Evolutionary conservation across 2,113 vertebrate species (phyloP).

Genomic region (Oreochromis niloticus): DNA sequence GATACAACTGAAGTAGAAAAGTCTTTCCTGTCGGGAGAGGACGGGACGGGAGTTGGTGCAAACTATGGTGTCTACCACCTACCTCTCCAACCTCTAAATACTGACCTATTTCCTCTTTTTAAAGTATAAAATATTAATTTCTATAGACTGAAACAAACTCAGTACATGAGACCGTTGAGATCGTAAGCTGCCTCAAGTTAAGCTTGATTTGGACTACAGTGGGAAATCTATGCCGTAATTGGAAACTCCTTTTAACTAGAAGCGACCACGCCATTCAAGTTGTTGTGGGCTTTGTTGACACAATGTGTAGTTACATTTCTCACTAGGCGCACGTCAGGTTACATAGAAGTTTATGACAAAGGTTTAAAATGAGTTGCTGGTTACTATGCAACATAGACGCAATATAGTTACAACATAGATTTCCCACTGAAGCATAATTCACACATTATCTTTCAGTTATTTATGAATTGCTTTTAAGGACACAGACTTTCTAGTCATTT

Average conservation of each 20-base stretch:
- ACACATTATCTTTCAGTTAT: background rate
- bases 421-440: background rate
- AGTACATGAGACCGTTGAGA: rapidly evolving
- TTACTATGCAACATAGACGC: rapidly evolving
- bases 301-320: background rate
- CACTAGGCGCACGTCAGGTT: rapidly evolving
- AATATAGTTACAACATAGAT: background rate
- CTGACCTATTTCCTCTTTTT: background rate
- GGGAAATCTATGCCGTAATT: background rate
- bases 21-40: background rate
- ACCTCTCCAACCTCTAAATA: background rate
- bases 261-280: background rate
- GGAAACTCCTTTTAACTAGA: background rate
- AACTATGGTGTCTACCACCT: background rate
- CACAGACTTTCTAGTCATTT: background rate
- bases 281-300: background rate
- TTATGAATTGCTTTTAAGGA: background rate
- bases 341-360: background rate
- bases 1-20: background rate
- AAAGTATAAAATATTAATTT: background rate
- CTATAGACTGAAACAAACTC: background rate
- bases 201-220: background rate
- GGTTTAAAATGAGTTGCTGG: background rate
- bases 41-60: rapidly evolving
- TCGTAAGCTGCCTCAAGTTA: background rate